Evolutionary conservation across 1,140 invertebrate genomes (phyloP), one percentile per base, ranked within the genome.

Genomic region (Papilio glaucus): DNA sequence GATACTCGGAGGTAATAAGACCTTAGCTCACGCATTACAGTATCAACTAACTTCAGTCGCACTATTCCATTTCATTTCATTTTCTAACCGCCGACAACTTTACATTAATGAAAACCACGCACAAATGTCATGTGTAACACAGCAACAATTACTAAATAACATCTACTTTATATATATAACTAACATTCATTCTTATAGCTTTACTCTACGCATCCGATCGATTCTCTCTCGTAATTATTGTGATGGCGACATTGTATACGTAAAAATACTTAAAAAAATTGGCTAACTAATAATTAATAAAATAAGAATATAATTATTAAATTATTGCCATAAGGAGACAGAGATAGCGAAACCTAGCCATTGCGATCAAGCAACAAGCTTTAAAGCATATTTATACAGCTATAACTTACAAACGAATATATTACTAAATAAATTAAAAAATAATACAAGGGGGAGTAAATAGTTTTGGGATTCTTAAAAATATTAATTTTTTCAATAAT

Each of bases 1-100:
- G 88, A 92, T 92, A 92, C 89, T 92, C 90, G 89, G 90, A 92
- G 90, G 90, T 92, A 92, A 92, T 92, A 90, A 91, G 85, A 92
- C 83, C 85, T 87, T 86, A 90, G 82, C 80, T 81, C 86, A 80
- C 85, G 78, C 81, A 79, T 83, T 84, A 85, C 80, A 88, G 88
- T 90, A 92, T 91, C 89, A 89, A 90, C 84, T 87, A 86, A 85
- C 85, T 85, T 89, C 87, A 89, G 86, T 89, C 88, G 84, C 81
- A 80, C 84, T 85, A 82, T 76, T 79, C 78, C 70, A 79, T 81
- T 81, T 77, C 77, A 79, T 81, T 81, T 77, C 77, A 79, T 73
- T 71, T 68, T 78, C 69, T 74, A 77, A 80, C 78, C 81, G 72
- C 78, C 72, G 78, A 78, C 73, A 72, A 70, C 78, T 79, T 77